A percentile compares a stretch with the other conserved stretches of the same genome.
phyloP scores from a whole-genome alignment of 2,113 vertebrate species.

The Eudyptes chrysolophus region DNA sequence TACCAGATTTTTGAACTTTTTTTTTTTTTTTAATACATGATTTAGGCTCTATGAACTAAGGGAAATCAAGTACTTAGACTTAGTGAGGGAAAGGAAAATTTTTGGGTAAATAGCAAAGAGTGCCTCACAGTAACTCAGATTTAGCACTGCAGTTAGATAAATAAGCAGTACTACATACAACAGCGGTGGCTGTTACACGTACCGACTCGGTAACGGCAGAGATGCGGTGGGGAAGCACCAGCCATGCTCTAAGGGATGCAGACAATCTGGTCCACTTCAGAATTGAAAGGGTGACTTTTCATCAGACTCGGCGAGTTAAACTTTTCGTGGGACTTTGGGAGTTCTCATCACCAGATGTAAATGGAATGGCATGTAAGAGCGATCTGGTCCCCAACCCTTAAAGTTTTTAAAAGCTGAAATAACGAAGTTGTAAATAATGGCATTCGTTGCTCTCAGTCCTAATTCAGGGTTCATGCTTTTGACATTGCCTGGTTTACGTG shows the following conservation, averaged over 20 bases:
- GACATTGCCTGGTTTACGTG: conserved; percentile 58
- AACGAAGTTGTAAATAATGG: background rate
- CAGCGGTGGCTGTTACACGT: background rate
- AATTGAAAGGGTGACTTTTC: background rate
- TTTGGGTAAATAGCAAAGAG: background rate
- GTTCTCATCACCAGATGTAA: background rate
- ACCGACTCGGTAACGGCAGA: rapidly evolving
- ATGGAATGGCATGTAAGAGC: background rate
- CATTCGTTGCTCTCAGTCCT: background rate
- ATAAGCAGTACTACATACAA: background rate
- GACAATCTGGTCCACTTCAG: background rate
- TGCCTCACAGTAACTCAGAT: background rate
- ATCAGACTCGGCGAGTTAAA: background rate
- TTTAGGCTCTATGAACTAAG: background rate
- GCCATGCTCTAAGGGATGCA: background rate
- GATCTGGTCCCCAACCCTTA: background rate
- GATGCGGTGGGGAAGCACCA: background rate
- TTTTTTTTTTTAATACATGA: background rate
- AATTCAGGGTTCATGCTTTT: conserved; percentile 36
- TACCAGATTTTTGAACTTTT: background rate
- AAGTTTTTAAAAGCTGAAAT: background rate
- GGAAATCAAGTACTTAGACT: background rate
- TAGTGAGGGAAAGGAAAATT: background rate
- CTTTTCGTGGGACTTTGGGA: background rate
- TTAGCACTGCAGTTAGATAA: background rate